phyloP scores from a whole-genome alignment of 2,888 invertebrate genomes.

The Thalpophila matura region DNA sequence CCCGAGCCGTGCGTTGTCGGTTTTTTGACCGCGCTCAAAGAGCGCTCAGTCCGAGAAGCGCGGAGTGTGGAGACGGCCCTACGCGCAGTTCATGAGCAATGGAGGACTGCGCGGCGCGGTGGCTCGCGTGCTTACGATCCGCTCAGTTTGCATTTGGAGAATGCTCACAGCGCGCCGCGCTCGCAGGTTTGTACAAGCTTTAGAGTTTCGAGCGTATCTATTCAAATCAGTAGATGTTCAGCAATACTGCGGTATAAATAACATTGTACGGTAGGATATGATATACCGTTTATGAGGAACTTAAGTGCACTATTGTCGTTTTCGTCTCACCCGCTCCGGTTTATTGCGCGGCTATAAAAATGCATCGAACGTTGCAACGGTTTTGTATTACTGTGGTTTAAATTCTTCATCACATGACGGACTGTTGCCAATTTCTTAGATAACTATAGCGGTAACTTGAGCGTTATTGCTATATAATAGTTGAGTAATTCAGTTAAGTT shows the following conservation, averaged over 20 bases:
- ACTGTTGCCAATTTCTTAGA: constrained; percentile 46
- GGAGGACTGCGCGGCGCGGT: too few species aligned
- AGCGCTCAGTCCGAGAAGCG: too few species aligned
- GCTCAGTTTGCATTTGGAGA: too few species aligned
- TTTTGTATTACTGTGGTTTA: constrained; percentile 73
- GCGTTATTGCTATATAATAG: constrained; percentile 3
- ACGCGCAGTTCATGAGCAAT: too few species aligned
- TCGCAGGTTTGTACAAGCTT: too few species aligned
- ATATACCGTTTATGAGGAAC: constrained; percentile 86
- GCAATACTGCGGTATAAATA: constrained; percentile 73
- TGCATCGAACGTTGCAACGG: constrained; percentile 84
- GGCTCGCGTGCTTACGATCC: too few species aligned
- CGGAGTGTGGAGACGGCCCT: too few species aligned
- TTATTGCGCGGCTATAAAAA: constrained; percentile 86
- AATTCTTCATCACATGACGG: constrained; percentile 64
- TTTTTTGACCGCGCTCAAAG: too few species aligned
- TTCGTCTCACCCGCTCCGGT: constrained; percentile 73
- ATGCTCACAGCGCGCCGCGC: too few species aligned
- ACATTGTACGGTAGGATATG: constrained; percentile 82
- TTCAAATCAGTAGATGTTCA: constrained; percentile 61
- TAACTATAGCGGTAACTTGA: constrained; percentile 27
- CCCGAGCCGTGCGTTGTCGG: too few species aligned
- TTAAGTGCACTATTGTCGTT: constrained; percentile 85
- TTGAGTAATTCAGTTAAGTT: not conserved
- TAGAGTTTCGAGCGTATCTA: constrained; percentile 45